Conservation (phyloP, 2,888 invertebrate species). For the Drosophila vallismaia region DNA sequence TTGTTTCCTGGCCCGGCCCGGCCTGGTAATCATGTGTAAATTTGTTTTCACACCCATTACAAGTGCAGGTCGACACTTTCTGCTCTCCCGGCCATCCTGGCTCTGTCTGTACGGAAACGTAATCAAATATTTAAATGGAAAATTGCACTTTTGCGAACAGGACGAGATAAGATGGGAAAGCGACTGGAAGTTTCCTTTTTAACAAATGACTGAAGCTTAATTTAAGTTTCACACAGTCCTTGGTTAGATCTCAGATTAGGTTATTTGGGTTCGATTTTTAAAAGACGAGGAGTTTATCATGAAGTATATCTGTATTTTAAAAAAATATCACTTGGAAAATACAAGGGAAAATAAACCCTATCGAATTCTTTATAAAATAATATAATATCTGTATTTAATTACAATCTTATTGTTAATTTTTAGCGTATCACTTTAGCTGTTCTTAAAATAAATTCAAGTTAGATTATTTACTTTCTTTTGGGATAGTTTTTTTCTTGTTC, state of each 20-base stretch:
- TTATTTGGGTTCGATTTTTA: background rate
- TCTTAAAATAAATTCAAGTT: background rate
- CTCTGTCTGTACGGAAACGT: slow-evolving; percentile 35
- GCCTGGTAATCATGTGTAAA: slow-evolving; percentile 77
- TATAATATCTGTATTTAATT: background rate
- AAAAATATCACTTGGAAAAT: too few species aligned
- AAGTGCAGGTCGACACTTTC: slow-evolving; percentile 47
- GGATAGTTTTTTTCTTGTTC: slow-evolving; percentile 39
- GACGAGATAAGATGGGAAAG: slow-evolving; percentile 27
- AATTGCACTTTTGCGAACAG: slow-evolving; percentile 50
- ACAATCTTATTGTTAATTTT: background rate
- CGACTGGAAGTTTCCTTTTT: slow-evolving; percentile 15
- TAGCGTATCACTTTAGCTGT: slow-evolving; percentile 41
- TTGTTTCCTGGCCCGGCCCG: slow-evolving; percentile 53
- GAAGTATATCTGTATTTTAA: background rate
- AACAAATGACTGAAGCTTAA: slow-evolving; percentile 38
- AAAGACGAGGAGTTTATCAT: background rate
- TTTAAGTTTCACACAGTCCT: slow-evolving; percentile 26
- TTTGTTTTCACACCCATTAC: slow-evolving; percentile 71
- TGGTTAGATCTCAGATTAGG: background rate
- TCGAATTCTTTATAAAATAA: background rate
- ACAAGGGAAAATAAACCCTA: too few species aligned
- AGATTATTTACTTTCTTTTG: slow-evolving; percentile 2
- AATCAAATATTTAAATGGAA: slow-evolving; percentile 76
- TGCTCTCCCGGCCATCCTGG: slow-evolving; percentile 2